Conservation (phyloP, 2,888 invertebrate genomes). For the Cinara cedri region DNA sequence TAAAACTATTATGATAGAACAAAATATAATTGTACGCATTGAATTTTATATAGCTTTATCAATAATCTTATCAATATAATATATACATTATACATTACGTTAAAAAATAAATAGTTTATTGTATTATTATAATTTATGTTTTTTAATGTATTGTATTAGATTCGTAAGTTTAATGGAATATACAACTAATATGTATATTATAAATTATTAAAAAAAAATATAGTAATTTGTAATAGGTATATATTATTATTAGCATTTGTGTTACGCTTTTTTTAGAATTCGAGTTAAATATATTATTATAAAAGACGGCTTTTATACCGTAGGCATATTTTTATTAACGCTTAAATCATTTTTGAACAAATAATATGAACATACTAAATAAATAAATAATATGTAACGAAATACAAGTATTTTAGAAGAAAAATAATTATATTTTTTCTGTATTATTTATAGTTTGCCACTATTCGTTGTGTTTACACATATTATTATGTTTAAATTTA, state of each 20-base stretch:
- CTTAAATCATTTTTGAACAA: too few relatives aligned
- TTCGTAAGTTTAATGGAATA: slow-evolving; percentile 2
- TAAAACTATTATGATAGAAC: background rate
- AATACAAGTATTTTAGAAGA: background rate
- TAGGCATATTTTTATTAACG: background rate
- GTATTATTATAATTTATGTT: slow-evolving; percentile 10
- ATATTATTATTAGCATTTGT: too few relatives aligned
- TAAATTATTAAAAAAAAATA: slow-evolving; percentile 15
- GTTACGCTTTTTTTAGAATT: too few relatives aligned
- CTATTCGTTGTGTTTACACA: background rate
- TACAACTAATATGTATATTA: too few relatives aligned
- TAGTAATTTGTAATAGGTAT: background rate
- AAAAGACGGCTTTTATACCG: too few relatives aligned
- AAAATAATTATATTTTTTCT: slow-evolving; percentile 13
- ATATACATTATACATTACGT: background rate
- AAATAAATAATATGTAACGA: background rate
- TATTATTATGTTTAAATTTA: too few relatives aligned
- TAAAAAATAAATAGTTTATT: slow-evolving; percentile 3
- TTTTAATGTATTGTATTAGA: background rate
- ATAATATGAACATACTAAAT: too few relatives aligned
- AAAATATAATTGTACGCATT: slow-evolving; percentile 16
- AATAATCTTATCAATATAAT: background rate
- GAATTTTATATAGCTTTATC: slow-evolving; percentile 10
- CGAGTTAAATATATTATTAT: too few relatives aligned
- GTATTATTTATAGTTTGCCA: too few relatives aligned